phyloP scores from a whole-genome alignment of 1,140 invertebrate species.

The Sogatella furcifera region DNA sequence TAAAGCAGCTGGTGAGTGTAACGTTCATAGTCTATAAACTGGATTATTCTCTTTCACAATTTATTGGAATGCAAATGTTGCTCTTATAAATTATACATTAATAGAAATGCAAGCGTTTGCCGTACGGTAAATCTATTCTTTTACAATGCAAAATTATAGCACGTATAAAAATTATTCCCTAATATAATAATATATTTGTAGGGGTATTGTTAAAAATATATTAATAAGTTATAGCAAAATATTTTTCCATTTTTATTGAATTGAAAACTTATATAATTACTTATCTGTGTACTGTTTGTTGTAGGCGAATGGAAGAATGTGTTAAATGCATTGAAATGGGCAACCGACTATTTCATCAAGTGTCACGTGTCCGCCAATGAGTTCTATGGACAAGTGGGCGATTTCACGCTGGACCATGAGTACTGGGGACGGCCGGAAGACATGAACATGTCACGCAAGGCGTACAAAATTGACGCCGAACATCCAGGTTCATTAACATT shows the following conservation, averaged over 20 bases:
- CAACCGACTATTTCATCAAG: slow-evolving; percentile 51
- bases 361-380: slow-evolving; percentile 41
- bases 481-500: slow-evolving; percentile 35
- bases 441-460: slow-evolving; percentile 44
- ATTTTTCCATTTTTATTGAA: too few species aligned
- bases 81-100: too few species aligned
- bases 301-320: slow-evolving; percentile 34
- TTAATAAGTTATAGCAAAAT: too few species aligned
- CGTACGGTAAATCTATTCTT: too few species aligned
- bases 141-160: too few species aligned
- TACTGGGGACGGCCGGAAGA: slow-evolving; percentile 52
- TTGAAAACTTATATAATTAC: too few species aligned
- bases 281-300: background rate
- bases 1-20: slow-evolving; percentile 30
- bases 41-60: too few species aligned
- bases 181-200: too few species aligned
- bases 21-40: background rate
- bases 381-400: slow-evolving; percentile 48
- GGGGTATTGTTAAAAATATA: too few species aligned
- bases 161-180: too few species aligned
- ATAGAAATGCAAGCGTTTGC: too few species aligned
- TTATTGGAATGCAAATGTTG: too few species aligned
- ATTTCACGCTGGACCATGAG: slow-evolving; percentile 40
- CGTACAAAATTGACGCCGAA: slow-evolving; percentile 44
- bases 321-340: slow-evolving; percentile 43